Evolutionary conservation across 2,113 vertebrate genomes (phyloP).

Genomic region (Pomatorhinus ruficollis): DNA sequence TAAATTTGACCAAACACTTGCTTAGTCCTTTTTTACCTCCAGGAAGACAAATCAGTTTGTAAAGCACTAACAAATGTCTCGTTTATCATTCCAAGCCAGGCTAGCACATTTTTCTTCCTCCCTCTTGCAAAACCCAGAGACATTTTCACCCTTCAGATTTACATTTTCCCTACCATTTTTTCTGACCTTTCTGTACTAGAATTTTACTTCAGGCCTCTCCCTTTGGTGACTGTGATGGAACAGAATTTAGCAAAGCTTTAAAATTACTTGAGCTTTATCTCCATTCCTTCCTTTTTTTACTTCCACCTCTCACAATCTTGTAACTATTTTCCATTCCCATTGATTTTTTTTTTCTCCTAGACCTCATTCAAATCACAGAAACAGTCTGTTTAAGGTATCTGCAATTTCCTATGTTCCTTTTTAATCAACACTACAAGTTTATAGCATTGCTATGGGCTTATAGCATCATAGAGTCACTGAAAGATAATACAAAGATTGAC

Average conservation of each 20-base stretch:
- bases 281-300: neutral
- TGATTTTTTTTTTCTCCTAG: neutral
- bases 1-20: neutral
- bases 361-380: neutral
- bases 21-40: neutral
- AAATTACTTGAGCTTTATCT: neutral
- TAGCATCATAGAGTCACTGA: neutral
- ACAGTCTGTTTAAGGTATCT: neutral
- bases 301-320: neutral
- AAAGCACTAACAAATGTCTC: neutral
- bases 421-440: constrained; percentile 5
- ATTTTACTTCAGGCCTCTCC: neutral
- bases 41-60: neutral
- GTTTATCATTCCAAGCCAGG: neutral
- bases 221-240: neutral
- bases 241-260: neutral
- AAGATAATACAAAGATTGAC: neutral
- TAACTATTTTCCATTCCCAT: neutral
- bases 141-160: neutral
- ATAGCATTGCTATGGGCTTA: neutral
- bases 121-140: neutral
- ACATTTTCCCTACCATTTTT: neutral
- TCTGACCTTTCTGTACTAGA: neutral
- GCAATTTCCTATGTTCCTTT: neutral
- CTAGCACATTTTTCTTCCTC: neutral